Percentiles rank a stretch among this genome's conserved stretches.
Conservation (phyloP, 92 coral and sea anemone genomes). For the Umimayanthus chanpuru region DNA sequence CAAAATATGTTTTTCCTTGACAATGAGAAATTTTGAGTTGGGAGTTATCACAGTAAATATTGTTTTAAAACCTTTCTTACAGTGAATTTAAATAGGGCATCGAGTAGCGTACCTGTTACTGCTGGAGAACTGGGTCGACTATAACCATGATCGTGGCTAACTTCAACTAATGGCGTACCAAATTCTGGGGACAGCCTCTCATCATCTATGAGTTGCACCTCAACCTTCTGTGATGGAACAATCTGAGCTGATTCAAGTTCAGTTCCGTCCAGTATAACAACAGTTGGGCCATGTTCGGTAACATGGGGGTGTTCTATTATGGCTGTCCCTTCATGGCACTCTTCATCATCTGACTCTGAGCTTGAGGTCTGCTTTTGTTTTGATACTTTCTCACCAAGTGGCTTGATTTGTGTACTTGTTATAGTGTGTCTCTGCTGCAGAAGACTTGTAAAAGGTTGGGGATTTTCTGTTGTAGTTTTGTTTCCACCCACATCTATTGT, state of each 20-base stretch:
- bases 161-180: conserved; percentile 25
- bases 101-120: neutral
- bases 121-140: conserved; percentile 23
- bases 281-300: neutral
- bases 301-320: neutral
- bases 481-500: conserved; percentile 11
- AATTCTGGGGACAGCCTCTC: conserved; percentile 4
- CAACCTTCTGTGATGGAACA: conserved; percentile 33
- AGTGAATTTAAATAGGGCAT: neutral
- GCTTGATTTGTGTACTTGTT: neutral
- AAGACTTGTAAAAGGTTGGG: neutral
- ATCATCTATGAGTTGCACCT: conserved; percentile 54
- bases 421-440: neutral
- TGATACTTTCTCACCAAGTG: neutral
- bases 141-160: conserved; percentile 51
- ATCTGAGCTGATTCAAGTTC: conserved; percentile 10
- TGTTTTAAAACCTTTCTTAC: neutral
- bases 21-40: no score
- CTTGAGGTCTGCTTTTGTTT: neutral
- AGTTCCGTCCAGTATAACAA: conserved; percentile 24
- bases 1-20: no score
- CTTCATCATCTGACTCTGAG: conserved; percentile 17
- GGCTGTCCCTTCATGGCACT: neutral
- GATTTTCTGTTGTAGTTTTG: neutral
- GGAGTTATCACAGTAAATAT: no score